These are phyloP conservation scores for Aphis gossypii DNA, from an alignment of 1,140 invertebrate genomes.

Conservation along the genomic window DNA sequence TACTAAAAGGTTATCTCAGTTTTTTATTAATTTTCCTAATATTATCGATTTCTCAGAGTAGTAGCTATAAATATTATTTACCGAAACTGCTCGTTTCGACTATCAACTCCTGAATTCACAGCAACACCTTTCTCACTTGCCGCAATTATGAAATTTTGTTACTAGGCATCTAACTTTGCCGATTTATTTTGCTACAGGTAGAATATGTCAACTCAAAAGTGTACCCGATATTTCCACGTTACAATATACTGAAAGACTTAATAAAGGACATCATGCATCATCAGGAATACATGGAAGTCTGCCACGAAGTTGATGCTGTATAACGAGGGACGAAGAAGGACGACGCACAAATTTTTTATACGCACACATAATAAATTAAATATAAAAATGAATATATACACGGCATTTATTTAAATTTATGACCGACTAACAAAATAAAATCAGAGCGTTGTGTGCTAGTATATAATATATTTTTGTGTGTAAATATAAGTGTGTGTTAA, in stretches of 20 bases:
- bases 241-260: conserved; percentile 94
- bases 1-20: background rate
- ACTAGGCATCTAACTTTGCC: background rate
- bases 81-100: background rate
- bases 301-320: conserved; percentile 78
- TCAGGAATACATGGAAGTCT: conserved; percentile 94
- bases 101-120: background rate
- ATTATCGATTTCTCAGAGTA: background rate
- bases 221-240: conserved; percentile 91
- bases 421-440: background rate
- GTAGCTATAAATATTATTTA: background rate
- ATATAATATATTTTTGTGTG: background rate
- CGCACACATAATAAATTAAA: background rate
- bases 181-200: conserved; percentile 69
- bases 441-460: background rate
- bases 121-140: background rate
- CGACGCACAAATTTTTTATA: background rate
- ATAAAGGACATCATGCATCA: conserved; percentile 93
- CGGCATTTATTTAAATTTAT: background rate
- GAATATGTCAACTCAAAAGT: conserved; percentile 88
- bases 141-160: background rate
- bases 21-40: too few species aligned
- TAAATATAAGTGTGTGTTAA: background rate
- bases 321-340: conserved; percentile 53
- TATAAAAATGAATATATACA: background rate